A percentile compares a stretch with the other conserved stretches of the same genome.
Conservation (phyloP, 1,140 invertebrate genomes). For the Drosophila sp. region DNA sequence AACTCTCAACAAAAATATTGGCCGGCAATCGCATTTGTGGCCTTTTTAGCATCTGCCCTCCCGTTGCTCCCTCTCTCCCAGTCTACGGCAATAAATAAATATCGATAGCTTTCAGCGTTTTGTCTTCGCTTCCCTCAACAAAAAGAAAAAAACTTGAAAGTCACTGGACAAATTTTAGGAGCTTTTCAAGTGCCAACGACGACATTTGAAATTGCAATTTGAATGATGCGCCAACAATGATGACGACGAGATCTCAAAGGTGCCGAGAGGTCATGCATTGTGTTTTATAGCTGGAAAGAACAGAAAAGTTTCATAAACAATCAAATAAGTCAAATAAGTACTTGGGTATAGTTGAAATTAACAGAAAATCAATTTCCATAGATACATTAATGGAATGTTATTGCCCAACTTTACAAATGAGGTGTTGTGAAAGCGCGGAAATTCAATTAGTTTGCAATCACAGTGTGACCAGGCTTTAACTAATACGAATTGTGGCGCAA, state of each 20-base stretch:
- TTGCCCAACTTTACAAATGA: background rate
- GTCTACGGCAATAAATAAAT: conserved; percentile 37
- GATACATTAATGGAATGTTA: too few species aligned
- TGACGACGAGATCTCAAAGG: conserved; percentile 1
- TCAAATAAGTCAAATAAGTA: too few species aligned
- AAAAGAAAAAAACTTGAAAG: conserved; percentile 47
- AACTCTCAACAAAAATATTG: conserved; percentile 38
- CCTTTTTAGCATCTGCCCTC: conserved; percentile 7
- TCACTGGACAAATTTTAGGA: conserved; percentile 47
- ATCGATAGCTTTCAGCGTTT: conserved; percentile 39
- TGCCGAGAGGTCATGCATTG: conserved; percentile 6
- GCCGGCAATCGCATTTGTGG: conserved; percentile 23
- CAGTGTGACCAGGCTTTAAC: background rate
- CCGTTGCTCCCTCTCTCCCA: background rate
- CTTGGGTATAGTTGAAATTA: too few species aligned
- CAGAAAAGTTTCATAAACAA: too few species aligned
- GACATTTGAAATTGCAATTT: conserved; percentile 46
- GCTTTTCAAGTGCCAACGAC: conserved; percentile 41
- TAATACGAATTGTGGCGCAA: background rate
- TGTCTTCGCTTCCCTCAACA: conserved; percentile 24
- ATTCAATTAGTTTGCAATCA: background rate
- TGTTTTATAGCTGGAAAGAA: background rate
- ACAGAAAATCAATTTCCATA: too few species aligned
- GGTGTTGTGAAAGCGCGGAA: background rate
- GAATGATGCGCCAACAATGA: conserved; percentile 16